phyloP scores from a whole-genome alignment of 2,113 vertebrate species.

The Sialia sialis region DNA sequence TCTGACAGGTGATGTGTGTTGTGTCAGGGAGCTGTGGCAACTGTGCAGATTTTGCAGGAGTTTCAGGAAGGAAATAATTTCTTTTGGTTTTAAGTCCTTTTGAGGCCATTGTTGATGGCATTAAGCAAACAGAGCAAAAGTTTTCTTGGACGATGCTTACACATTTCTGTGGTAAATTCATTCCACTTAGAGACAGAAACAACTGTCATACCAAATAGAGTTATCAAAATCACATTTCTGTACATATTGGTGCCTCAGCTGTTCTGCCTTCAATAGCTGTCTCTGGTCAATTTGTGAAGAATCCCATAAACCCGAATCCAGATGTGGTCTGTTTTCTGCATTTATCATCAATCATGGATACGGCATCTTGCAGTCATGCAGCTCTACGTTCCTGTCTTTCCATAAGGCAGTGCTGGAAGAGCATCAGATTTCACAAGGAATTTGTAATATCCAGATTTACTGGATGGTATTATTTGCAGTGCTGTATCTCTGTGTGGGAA shows the following conservation, averaged over 20 bases:
- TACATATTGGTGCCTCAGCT: not conserved
- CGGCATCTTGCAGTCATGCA: not conserved
- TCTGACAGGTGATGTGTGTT: not conserved
- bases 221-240: slow-evolving; percentile 34
- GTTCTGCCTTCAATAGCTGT: not conserved
- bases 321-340: slow-evolving; percentile 35
- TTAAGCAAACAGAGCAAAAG: not conserved
- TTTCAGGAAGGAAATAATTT: not conserved
- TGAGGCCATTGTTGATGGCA: not conserved
- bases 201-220: not conserved
- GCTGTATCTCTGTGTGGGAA: not conserved
- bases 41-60: not conserved
- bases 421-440: slow-evolving; percentile 43
- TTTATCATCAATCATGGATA: not conserved
- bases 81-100: not conserved
- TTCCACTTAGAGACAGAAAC: not conserved
- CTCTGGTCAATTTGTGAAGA: slow-evolving; percentile 8
- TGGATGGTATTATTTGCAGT: not conserved
- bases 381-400: not conserved
- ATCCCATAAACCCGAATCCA: slow-evolving; percentile 14
- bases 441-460: slow-evolving; percentile 8
- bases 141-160: not conserved
- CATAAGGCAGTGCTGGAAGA: not conserved
- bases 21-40: not conserved
- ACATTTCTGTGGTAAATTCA: not conserved